A percentile compares a stretch with the other conserved stretches of the same genome.
These are phyloP conservation scores for Ectobius pallidus DNA, from an alignment of 2,888 invertebrate species.

Conservation along the genomic window DNA sequence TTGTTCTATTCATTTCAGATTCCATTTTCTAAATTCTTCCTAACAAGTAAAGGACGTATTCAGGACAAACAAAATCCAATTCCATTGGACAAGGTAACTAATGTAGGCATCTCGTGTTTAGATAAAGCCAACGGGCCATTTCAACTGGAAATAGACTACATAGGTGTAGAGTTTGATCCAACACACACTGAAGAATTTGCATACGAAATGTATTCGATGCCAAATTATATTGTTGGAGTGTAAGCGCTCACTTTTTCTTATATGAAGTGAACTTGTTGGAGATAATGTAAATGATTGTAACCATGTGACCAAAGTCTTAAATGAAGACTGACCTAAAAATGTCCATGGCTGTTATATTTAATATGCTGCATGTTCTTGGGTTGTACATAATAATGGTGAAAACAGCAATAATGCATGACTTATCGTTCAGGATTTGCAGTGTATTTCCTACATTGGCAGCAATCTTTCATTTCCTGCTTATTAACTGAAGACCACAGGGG, in stretches of 20 bases:
- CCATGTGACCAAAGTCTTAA: too few relatives aligned
- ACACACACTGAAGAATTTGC: conserved; percentile 84
- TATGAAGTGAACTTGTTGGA: too few relatives aligned
- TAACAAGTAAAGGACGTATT: conserved; percentile 80
- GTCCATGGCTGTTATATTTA: too few relatives aligned
- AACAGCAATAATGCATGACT: too few relatives aligned
- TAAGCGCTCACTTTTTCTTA: conserved; percentile 26
- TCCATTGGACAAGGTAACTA: conserved; percentile 65
- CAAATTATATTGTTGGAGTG: conserved; percentile 65
- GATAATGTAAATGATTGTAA: too few relatives aligned
- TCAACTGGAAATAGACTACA: conserved; percentile 88
- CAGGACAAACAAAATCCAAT: conserved; percentile 81
- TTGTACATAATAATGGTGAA: too few relatives aligned
- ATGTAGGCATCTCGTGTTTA: conserved; percentile 81
- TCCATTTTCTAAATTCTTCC: conserved; percentile 91
- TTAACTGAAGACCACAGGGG: too few relatives aligned
- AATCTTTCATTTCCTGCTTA: too few relatives aligned
- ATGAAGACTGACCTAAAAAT: too few relatives aligned
- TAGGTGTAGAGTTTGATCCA: conserved; percentile 85
- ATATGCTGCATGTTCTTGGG: too few relatives aligned
- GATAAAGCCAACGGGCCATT: conserved; percentile 86
- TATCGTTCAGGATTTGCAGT: too few relatives aligned
- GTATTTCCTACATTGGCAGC: too few relatives aligned
- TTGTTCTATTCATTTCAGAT: conserved; percentile 70
- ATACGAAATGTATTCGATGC: conserved; percentile 88